phyloP scores from a whole-genome alignment of 2,797 vertebrate genomes.

The Lacerta bilineata region DNA sequence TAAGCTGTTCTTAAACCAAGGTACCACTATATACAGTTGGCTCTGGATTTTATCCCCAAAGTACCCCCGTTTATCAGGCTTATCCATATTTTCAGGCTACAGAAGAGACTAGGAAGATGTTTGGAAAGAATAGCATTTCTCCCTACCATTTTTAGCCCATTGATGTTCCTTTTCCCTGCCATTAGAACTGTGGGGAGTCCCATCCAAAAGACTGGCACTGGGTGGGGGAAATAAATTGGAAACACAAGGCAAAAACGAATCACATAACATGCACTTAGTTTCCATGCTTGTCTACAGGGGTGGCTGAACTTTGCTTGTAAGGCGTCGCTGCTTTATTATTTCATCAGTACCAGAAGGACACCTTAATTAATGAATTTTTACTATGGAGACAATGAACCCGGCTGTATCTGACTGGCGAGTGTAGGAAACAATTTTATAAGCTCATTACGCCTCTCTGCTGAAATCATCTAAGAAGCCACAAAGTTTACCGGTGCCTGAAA shows the following conservation, averaged over 20 bases:
- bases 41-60: neutral
- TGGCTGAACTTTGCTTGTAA: conserved; percentile 18
- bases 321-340: conserved; percentile 35
- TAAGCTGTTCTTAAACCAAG: too few species aligned
- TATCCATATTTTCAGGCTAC: neutral
- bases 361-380: conserved; percentile 47
- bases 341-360: conserved; percentile 29
- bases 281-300: conserved; percentile 6
- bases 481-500: conserved; percentile 55
- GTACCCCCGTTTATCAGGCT: too few species aligned
- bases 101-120: conserved; percentile 23
- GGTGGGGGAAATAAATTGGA: conserved; percentile 18
- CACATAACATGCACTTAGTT: neutral
- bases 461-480: conserved; percentile 35
- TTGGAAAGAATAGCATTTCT: conserved; percentile 10
- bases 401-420: neutral
- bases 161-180: conserved; percentile 20
- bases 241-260: conserved; percentile 12
- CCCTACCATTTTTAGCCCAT: neutral
- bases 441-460: conserved; percentile 30
- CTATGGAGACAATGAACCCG: conserved; percentile 21
- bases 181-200: neutral
- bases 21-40: neutral
- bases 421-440: conserved; percentile 16
- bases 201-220: conserved; percentile 3